A percentile compares a stretch with the other conserved stretches of the same genome.
Conservation (phyloP, 2,888 invertebrate species). For the Drosophila cracens region DNA sequence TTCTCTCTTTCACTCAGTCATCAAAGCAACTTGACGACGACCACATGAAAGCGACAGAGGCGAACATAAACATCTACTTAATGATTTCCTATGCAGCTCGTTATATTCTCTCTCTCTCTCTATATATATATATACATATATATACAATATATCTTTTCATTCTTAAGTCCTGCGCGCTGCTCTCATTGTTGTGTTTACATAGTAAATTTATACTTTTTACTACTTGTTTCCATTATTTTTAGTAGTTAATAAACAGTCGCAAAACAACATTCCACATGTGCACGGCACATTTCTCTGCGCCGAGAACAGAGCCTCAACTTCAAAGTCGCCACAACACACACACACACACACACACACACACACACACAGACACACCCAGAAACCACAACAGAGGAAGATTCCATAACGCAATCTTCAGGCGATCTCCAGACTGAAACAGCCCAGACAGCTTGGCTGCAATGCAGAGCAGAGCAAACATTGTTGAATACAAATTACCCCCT, state of each 20-base stretch:
- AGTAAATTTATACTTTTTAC: constrained; percentile 81
- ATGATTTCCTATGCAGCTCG: constrained; percentile 70
- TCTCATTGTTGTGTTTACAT: constrained; percentile 76
- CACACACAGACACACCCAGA: constrained; percentile 8
- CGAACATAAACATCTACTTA: constrained; percentile 78
- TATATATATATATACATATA: constrained; percentile 16
- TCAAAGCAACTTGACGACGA: constrained; percentile 71
- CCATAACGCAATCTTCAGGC: constrained; percentile 4
- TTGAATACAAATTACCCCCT: constrained; percentile 30
- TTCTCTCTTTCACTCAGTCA: constrained; percentile 21
- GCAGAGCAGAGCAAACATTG: constrained; percentile 42
- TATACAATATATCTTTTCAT: constrained; percentile 41
- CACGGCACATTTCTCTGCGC: constrained; percentile 54
- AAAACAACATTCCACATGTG: constrained; percentile 64
- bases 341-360: background rate
- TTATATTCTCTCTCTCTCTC: constrained; percentile 18
- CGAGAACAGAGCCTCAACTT: constrained; percentile 47
- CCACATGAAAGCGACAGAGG: constrained; percentile 71
- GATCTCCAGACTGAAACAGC: constrained; percentile 3
- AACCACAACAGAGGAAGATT: constrained; percentile 36
- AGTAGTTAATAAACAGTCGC: constrained; percentile 77
- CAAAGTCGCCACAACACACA: constrained; percentile 49
- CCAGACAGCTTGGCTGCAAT: constrained; percentile 74
- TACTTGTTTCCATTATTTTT: constrained; percentile 80
- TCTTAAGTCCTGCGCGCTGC: constrained; percentile 59